Base-by-base conservation (phyloP, 2,113 vertebrate genomes). In the Phylloscopus trochilus region DNA sequence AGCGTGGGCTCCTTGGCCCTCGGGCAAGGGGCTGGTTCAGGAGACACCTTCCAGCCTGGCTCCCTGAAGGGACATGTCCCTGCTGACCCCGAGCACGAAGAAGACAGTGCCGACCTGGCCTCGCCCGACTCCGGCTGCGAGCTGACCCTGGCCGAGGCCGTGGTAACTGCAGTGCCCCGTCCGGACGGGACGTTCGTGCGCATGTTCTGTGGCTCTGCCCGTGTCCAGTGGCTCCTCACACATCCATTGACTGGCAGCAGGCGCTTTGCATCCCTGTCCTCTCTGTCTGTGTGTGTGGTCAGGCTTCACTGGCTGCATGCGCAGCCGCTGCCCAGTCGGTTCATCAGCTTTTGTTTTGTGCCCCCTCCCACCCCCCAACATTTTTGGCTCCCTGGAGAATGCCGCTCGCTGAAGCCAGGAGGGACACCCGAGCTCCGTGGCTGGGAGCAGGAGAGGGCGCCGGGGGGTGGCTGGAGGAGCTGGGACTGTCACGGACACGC, bases 41-140 rank as follows among this genome's bases (percentile, higher is more conserved):
- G 77, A 92, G 77, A 62, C 37, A 15, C 70, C 56, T 93, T 84
- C 77, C 95, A 94, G 79, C 69, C 81, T 56, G 44, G 7, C 22
- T 75, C 74, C 72, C 60, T 69, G 67, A 90, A 96, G 86, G 93
- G 96, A 67, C 80, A 77, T 28, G 79, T 90, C 78, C 89, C 87
- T 79, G 58, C 85, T 59, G 89, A 69, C n/a, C 74, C 69, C 10
- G 79, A 97, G 46, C 96, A 77, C 0, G 82, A 97, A 94, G 82
- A 82, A 87, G 83, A 83, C 66, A 96, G 95, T 86, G 88, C 82
- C 12, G 94, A 96, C 46, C 90, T 96, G 68, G 51, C 82, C 80
- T 98, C 98, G 39, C 97, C 98, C 0, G 97, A 98, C 91, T 98
- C 98, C 4, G 97, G 98, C 97, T 98, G 98, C 7, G 97, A 98